phyloP scores from a whole-genome alignment of 2,113 vertebrate species.

The Oncorhynchus gorbuscha region DNA sequence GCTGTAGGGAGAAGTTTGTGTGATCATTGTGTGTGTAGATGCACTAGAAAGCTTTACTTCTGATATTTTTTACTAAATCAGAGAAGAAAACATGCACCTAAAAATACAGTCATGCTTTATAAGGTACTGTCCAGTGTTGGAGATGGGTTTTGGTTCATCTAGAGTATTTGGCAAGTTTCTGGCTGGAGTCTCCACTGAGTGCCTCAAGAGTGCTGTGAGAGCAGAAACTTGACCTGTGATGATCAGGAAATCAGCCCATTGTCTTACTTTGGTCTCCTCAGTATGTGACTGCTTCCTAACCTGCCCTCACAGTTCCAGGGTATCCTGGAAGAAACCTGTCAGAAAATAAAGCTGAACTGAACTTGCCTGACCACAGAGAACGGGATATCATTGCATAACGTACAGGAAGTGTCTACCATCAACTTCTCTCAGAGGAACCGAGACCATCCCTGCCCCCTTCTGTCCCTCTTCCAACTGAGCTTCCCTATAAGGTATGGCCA shows the following conservation, averaged over 20 bases:
- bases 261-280: constrained; percentile 28
- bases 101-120: not conserved
- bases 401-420: not conserved
- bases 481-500: constrained; percentile 12
- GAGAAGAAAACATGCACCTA: too few relatives aligned
- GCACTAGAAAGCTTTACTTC: not conserved
- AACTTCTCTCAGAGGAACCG: not conserved
- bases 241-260: constrained; percentile 11
- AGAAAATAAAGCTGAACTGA: constrained; percentile 27
- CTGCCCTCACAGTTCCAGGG: constrained; percentile 24
- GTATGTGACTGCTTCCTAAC: not conserved
- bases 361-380: constrained; percentile 1
- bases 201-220: not conserved
- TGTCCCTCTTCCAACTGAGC: not conserved
- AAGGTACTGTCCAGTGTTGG: not conserved
- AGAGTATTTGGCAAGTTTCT: not conserved
- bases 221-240: constrained; percentile 1
- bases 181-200: not conserved
- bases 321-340: constrained; percentile 5
- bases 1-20: not conserved
- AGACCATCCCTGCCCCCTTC: not conserved
- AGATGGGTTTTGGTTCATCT: not conserved
- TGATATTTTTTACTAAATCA: too few relatives aligned
- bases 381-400: not conserved
- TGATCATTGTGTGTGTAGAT: not conserved